These are phyloP conservation scores for Toxonevra muliebris DNA, from an alignment of 2,888 invertebrate species.

Conservation along the genomic window DNA sequence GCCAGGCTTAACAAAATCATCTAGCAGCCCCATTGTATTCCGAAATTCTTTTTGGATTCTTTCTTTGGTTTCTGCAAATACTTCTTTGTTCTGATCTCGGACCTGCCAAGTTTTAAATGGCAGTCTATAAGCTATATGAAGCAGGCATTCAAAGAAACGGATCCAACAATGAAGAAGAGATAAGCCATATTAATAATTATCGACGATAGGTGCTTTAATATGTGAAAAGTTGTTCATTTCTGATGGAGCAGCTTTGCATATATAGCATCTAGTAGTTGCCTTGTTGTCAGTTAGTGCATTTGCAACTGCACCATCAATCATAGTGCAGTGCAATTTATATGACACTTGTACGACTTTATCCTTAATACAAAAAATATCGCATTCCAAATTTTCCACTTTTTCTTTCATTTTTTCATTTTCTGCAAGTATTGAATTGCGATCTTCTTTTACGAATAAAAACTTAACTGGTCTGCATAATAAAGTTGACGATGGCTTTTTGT, in stretches of 20 bases:
- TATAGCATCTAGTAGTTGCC: conserved; percentile 9
- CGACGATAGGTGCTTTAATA: conserved; percentile 1
- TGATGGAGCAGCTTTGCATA: conserved; percentile 10
- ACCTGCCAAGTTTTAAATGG: too few species aligned
- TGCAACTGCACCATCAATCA: conserved; percentile 17
- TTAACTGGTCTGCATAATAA: conserved; percentile 10
- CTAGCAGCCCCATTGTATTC: too few species aligned
- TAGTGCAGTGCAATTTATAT: conserved; percentile 16
- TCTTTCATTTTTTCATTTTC: conserved; percentile 2
- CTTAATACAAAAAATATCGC: neutral
- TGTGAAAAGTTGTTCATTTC: conserved; percentile 10
- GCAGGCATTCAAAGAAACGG: too few species aligned
- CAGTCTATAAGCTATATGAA: too few species aligned
- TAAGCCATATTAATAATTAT: too few species aligned
- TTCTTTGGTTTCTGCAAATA: too few species aligned
- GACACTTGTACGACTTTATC: neutral
- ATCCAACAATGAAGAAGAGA: too few species aligned
- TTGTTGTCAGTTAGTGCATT: conserved; percentile 2
- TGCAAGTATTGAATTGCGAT: neutral
- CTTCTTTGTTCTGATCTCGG: too few species aligned
- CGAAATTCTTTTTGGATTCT: too few species aligned
- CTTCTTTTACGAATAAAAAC: conserved; percentile 14
- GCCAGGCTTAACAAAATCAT: neutral
- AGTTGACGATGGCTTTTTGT: neutral
- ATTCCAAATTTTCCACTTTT: conserved; percentile 9